phyloP scores from a whole-genome alignment of 1,140 invertebrate genomes.

The Babylonia areolata region DNA sequence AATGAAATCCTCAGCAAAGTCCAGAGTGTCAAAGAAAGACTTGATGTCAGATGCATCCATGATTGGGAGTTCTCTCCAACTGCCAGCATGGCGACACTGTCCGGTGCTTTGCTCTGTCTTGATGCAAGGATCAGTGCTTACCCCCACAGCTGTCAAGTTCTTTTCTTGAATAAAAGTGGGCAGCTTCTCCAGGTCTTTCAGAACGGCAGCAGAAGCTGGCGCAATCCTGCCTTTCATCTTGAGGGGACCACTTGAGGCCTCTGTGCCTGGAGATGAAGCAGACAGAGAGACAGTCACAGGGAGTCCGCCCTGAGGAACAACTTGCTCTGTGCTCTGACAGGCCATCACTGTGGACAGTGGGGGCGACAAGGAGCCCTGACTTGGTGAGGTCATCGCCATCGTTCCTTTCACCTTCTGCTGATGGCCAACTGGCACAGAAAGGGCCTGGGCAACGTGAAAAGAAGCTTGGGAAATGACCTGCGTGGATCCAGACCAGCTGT shows the following conservation, averaged over 20 bases:
- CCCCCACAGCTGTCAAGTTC: conserved; percentile 39
- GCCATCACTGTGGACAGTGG: not conserved
- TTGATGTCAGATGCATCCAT: conserved; percentile 68
- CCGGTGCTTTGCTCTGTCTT: not conserved
- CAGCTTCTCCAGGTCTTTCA: conserved; percentile 43
- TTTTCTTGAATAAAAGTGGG: conserved; percentile 41
- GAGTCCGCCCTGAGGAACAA: conserved; percentile 62
- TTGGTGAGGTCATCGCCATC: not conserved
- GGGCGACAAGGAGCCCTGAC: conserved; percentile 2
- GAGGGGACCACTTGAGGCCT: conserved; percentile 7
- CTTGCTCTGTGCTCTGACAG: conserved; percentile 56
- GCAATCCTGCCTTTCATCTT: conserved; percentile 39
- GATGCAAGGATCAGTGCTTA: not conserved
- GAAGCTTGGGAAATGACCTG: conserved; percentile 4
- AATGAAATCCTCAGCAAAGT: not conserved
- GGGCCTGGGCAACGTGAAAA: conserved; percentile 18
- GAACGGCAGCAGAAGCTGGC: conserved; percentile 39
- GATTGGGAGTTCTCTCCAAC: conserved; percentile 63
- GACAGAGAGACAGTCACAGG: conserved; percentile 62
- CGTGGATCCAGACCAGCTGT: conserved; percentile 5
- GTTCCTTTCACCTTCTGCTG: not conserved
- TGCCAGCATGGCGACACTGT: conserved; percentile 14
- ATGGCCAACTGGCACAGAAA: not conserved
- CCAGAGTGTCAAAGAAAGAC: conserved; percentile 66
- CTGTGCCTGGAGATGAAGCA: conserved; percentile 64